Evolutionary conservation across 2,113 vertebrate genomes (phyloP).

Genomic region (Sclerurus mexicanus): DNA sequence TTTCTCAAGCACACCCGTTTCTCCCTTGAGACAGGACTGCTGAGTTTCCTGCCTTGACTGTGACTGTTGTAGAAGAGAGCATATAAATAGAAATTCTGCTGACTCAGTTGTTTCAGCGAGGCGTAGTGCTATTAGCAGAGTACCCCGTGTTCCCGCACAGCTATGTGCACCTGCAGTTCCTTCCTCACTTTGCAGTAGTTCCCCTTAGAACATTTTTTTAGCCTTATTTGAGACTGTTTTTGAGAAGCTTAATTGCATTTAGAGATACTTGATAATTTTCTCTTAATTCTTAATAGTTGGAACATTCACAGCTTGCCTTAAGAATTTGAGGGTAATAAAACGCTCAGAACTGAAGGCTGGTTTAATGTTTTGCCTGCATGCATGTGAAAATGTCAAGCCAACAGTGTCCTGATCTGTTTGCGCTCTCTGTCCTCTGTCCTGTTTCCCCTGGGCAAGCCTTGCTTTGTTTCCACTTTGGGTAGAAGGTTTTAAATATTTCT

Average conservation of each 20-base stretch:
- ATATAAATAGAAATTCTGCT: conserved; percentile 63
- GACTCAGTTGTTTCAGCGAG: conserved; percentile 58
- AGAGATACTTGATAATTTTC: neutral
- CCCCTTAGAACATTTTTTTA: conserved; percentile 6
- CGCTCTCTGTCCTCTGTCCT: neutral
- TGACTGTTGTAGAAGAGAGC: conserved; percentile 35
- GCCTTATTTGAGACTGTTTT: neutral
- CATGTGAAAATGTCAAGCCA: neutral
- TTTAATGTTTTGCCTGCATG: neutral
- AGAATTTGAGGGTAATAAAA: neutral
- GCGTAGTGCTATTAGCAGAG: conserved; percentile 49
- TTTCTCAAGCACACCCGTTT: neutral
- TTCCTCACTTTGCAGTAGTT: conserved; percentile 56
- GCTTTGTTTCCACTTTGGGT: neutral
- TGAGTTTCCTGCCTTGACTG: conserved; percentile 24
- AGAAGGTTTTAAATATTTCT: neutral
- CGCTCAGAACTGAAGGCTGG: neutral
- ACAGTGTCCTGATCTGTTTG: neutral
- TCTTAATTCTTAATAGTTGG: neutral
- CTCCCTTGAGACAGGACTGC: conserved; percentile 3
- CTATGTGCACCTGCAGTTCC: conserved; percentile 60
- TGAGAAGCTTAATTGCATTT: conserved; percentile 22
- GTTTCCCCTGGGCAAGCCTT: neutral
- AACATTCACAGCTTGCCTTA: neutral
- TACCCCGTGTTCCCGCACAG: conserved; percentile 52